A percentile compares a stretch with the other conserved stretches of the same genome.
Evolutionary conservation across 2,797 vertebrate species (phyloP).

Genomic region (Cryptoprocta ferox): DNA sequence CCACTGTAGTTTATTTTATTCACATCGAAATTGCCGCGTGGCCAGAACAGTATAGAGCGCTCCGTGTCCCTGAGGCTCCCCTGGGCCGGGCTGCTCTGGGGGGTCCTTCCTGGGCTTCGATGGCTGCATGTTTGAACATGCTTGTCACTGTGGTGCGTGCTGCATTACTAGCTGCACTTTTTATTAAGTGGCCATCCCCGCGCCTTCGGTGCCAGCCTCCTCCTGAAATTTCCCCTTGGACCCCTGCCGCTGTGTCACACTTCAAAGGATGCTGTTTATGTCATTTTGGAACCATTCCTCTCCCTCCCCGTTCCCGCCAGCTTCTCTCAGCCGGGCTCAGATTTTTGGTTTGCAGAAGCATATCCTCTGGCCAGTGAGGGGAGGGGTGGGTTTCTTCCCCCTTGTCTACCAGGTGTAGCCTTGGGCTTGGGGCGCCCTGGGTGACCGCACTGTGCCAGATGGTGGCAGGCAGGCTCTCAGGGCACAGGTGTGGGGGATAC

Average conservation of each 20-base stretch:
- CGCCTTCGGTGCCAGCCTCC: not conserved
- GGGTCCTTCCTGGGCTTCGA: not conserved
- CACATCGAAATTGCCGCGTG: not conserved
- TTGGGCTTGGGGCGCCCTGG: not conserved
- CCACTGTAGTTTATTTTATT: not conserved
- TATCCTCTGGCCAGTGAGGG: not conserved
- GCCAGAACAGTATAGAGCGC: not conserved
- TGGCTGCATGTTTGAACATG: not conserved
- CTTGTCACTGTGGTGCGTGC: rapidly evolving
- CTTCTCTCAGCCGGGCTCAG: not conserved
- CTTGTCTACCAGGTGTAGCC: not conserved
- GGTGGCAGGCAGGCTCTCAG: not conserved
- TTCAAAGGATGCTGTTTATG: not conserved
- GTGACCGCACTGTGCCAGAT: not conserved
- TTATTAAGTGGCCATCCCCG: not conserved
- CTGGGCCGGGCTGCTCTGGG: too few species aligned
- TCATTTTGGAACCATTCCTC: not conserved
- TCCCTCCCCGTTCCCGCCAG: not conserved
- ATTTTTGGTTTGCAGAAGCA: not conserved
- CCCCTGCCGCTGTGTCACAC: not conserved
- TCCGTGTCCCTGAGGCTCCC: not conserved
- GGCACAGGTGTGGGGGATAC: not conserved
- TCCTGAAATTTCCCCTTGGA: not conserved
- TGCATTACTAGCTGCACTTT: not conserved
- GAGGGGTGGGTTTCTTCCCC: not conserved